Evolutionary conservation across 2,113 vertebrate species (phyloP).

Genomic region (Diphyllodes magnificus): DNA sequence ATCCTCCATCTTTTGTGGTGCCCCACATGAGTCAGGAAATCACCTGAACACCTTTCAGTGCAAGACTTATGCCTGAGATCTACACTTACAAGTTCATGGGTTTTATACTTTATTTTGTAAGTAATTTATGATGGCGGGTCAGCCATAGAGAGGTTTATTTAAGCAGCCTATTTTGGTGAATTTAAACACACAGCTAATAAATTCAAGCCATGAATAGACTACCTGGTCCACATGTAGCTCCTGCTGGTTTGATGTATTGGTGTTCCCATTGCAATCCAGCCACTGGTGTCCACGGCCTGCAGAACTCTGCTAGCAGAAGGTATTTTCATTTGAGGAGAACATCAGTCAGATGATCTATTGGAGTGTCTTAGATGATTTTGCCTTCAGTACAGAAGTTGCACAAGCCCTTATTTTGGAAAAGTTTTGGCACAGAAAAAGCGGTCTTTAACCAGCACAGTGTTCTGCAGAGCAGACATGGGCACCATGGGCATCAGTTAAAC

Average conservation of each 20-base stretch:
- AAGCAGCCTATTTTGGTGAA: background rate
- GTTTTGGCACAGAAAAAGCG: background rate
- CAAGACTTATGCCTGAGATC: background rate
- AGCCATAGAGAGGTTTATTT: background rate
- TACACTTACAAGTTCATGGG: background rate
- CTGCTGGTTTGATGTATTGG: background rate
- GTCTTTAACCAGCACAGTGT: background rate
- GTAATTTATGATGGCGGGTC: background rate
- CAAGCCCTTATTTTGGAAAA: background rate
- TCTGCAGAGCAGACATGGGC: background rate
- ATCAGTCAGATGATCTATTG: background rate
- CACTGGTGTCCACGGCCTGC: background rate
- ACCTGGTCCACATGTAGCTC: background rate
- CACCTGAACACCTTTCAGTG: background rate
- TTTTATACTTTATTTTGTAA: background rate
- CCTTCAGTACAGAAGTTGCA: background rate
- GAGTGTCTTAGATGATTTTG: background rate
- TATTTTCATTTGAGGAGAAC: background rate
- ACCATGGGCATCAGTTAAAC: background rate
- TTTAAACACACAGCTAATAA: background rate
- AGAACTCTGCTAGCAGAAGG: background rate
- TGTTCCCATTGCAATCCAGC: background rate
- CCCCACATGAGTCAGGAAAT: background rate
- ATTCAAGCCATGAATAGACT: background rate
- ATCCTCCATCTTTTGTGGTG: background rate